Evolutionary conservation across 2,797 vertebrate species (phyloP), one percentile per base, ranked within the genome.

Genomic region (Denticeps clupeoides): DNA sequence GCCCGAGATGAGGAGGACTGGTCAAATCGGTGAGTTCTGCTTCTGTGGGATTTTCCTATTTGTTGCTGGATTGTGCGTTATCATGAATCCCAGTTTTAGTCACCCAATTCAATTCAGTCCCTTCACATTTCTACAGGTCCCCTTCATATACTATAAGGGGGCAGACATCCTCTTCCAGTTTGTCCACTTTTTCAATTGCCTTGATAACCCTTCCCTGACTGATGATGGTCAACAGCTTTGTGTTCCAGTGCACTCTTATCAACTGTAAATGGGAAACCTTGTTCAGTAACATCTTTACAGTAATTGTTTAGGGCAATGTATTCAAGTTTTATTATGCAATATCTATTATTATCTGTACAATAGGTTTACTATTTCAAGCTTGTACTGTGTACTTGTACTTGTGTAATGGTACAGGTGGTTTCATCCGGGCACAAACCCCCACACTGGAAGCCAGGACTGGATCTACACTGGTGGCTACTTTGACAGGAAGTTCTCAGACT

Each of bases 401-500:
- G 21, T 15, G 25, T 5, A 2, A 7, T 19, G 63, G 25, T 8
- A 4, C 63, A 83, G 82, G 69, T 83, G 82, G 82, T 84, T 83
- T 51, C 64, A 77, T 62, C 80, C 78, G 67, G 90, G 87, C 65
- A 81, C 68, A 37, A 97, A 97, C 73, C 89, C 85, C 3, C 74
- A 93, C 53, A 91, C 86, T 3, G 87, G 88, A 63, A 75, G 82
- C 0, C 72, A 90, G 45, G 94, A 98, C 53, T 98, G 93, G 94
- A 71, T 93, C 40, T 97, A 93, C 67, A 74, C 82, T 5, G 90
- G 93, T 45, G 87, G 89, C 63, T 98, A 98, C 82, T 97, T 96
- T 64, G 91, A 97, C 66, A 88, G 92, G 71, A 87, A 87, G 53
- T 95, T 89, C 81, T 82, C 84, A 18, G 83, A 90, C 77, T 90